Conservation (phyloP, 2,888 invertebrate species). For the Automeris io region DNA sequence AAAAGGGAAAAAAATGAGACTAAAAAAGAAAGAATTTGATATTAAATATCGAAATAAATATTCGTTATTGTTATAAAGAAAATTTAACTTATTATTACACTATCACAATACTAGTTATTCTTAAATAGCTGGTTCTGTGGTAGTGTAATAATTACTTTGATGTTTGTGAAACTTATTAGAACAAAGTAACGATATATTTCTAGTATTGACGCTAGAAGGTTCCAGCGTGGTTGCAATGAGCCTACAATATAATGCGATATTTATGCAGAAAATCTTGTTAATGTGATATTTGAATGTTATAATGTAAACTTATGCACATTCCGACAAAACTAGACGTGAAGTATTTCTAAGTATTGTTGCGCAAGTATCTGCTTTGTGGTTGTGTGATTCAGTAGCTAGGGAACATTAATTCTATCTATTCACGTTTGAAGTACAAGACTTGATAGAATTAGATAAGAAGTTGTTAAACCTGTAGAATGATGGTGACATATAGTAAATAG, state of each 20-base stretch:
- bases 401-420: not conserved
- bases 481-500: no score
- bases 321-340: constrained; percentile 31
- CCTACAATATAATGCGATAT: constrained; percentile 22
- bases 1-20: no score
- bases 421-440: not conserved
- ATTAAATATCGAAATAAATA: no score
- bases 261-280: constrained; percentile 39
- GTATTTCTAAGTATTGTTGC: constrained; percentile 21
- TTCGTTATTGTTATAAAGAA: no score
- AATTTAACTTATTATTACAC: no score
- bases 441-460: no score
- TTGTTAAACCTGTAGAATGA: no score
- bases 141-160: no score
- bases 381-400: constrained; percentile 2
- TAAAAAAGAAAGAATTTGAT: no score
- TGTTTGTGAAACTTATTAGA: not conserved
- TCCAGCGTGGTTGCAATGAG: constrained; percentile 2
- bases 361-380: constrained; percentile 10
- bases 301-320: constrained; percentile 36
- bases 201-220: not conserved
- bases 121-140: no score
- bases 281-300: constrained; percentile 16
- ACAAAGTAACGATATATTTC: not conserved
- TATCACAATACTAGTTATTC: no score